phyloP scores from a whole-genome alignment of 1,140 invertebrate species.

The Drosophila tsacasi region DNA sequence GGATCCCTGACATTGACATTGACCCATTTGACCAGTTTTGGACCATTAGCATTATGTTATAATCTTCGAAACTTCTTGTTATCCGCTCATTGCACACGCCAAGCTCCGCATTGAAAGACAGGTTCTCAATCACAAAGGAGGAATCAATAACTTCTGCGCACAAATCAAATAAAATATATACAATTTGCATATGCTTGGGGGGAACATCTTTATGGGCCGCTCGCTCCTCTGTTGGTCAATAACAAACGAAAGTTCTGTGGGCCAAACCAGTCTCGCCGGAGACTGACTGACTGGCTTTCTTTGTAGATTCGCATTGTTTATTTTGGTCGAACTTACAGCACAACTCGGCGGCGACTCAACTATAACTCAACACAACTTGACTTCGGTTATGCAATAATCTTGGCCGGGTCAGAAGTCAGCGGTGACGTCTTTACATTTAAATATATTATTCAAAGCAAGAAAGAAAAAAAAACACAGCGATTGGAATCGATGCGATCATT shows the following conservation, averaged over 20 bases:
- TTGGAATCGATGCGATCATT: slow-evolving; percentile 57
- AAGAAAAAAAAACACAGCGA: background rate
- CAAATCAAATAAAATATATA: slow-evolving; percentile 40
- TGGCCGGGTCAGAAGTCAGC: slow-evolving; percentile 38
- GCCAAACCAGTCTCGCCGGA: slow-evolving; percentile 34
- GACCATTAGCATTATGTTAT: slow-evolving; percentile 4
- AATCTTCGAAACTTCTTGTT: slow-evolving; percentile 11
- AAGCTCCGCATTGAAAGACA: slow-evolving; percentile 22
- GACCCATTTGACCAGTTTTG: slow-evolving; percentile 37
- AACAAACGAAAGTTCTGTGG: slow-evolving; percentile 49
- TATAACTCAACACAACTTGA: slow-evolving; percentile 12
- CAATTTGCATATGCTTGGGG: slow-evolving; percentile 32
- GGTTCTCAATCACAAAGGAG: slow-evolving; percentile 44
- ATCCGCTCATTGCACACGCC: slow-evolving; percentile 18
- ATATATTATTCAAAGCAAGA: slow-evolving; percentile 35
- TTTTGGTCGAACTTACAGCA: slow-evolving; percentile 38
- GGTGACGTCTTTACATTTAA: slow-evolving; percentile 19
- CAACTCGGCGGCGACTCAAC: slow-evolving; percentile 4
- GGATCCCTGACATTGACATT: slow-evolving; percentile 37
- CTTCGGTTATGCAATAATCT: slow-evolving; percentile 36
- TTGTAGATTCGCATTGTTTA: slow-evolving; percentile 38
- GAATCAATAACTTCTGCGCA: slow-evolving; percentile 51
- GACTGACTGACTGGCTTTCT: slow-evolving; percentile 26
- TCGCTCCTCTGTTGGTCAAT: slow-evolving; percentile 25
- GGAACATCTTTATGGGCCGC: slow-evolving; percentile 36